phyloP scores from a whole-genome alignment of 2,888 invertebrate species.

The Lasius platythorax region DNA sequence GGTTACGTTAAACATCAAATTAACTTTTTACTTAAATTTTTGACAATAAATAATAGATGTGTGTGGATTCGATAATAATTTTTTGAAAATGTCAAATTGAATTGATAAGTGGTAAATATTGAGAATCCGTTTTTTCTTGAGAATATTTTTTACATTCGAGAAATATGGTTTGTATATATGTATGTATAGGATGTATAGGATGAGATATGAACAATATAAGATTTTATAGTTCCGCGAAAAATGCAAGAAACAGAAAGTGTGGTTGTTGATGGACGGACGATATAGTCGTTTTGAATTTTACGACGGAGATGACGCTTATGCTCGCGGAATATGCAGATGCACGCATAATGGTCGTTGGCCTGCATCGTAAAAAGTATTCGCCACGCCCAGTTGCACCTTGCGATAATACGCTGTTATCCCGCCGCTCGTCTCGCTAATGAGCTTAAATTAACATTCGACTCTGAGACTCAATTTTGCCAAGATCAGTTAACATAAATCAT shows the following conservation, averaged over 20 bases:
- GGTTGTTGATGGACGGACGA: not conserved
- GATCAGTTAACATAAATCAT: slow-evolving; percentile 18
- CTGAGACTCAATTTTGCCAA: slow-evolving; percentile 2
- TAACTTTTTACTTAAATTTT: not conserved
- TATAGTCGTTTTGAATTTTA: slow-evolving; percentile 20
- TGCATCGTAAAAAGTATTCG: slow-evolving; percentile 44
- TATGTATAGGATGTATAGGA: not conserved
- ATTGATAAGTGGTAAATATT: not conserved
- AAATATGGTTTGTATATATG: not conserved
- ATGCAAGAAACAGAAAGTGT: not conserved
- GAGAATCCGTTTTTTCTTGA: not conserved
- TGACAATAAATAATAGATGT: not conserved
- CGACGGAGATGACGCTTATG: slow-evolving; percentile 16
- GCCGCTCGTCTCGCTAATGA: slow-evolving; percentile 52
- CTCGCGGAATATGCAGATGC: slow-evolving; percentile 31
- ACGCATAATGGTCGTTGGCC: slow-evolving; percentile 44
- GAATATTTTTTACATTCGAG: not conserved
- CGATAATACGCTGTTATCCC: slow-evolving; percentile 27
- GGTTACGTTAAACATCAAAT: not conserved
- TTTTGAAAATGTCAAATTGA: not conserved
- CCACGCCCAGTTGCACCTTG: slow-evolving; percentile 49
- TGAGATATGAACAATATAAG: not conserved
- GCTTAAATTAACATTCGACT: slow-evolving; percentile 24
- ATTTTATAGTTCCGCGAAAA: slow-evolving; percentile 1
- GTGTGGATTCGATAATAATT: not conserved